phyloP scores from a whole-genome alignment of 2,888 invertebrate genomes.

The Pemphredon lugubris region DNA sequence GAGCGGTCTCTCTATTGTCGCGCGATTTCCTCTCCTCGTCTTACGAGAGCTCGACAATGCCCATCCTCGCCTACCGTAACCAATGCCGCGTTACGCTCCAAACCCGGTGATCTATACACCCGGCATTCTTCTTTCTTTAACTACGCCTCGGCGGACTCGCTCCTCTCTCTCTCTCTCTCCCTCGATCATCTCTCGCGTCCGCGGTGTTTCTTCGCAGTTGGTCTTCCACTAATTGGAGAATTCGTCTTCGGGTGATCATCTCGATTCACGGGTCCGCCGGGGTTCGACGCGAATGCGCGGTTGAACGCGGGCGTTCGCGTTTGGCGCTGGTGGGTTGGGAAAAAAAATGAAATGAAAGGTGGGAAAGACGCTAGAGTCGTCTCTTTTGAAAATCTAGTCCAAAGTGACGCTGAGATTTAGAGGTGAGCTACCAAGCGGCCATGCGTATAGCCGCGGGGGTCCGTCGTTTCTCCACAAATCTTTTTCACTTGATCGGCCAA shows the following conservation, averaged over 20 bases:
- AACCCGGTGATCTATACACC: slow-evolving; percentile 60
- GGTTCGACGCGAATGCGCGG: no score
- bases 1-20: slow-evolving; percentile 58
- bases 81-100: slow-evolving; percentile 63
- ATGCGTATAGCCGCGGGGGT: slow-evolving; percentile 70
- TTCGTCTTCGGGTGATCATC: no score
- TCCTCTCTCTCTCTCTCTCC: background rate
- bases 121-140: slow-evolving; percentile 52
- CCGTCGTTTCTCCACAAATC: slow-evolving; percentile 69
- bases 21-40: slow-evolving; percentile 62
- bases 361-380: no score
- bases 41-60: slow-evolving; percentile 62
- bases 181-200: background rate
- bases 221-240: background rate
- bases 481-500: slow-evolving; percentile 60
- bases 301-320: no score
- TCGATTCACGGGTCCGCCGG: no score
- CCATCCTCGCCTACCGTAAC: slow-evolving; percentile 58
- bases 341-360: no score
- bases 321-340: no score
- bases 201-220: background rate
- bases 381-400: slow-evolving; percentile 26
- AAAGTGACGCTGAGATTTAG: slow-evolving; percentile 51
- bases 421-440: slow-evolving; percentile 40
- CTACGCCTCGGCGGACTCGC: slow-evolving; percentile 7